phyloP scores from a whole-genome alignment of 2,113 vertebrate species.

The Caracal caracal region DNA sequence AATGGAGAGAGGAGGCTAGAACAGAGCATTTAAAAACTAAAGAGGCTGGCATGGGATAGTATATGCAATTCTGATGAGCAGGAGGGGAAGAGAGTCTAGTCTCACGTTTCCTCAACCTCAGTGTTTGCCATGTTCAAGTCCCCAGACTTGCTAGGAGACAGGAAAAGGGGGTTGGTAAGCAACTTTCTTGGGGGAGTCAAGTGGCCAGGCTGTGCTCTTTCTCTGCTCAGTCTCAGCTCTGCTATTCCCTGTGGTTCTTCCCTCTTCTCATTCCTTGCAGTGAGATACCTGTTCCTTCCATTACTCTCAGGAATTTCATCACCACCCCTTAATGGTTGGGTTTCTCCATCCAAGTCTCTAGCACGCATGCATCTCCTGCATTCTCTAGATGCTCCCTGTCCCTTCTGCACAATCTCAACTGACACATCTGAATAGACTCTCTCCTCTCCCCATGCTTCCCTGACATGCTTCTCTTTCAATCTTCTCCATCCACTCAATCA shows the following conservation, averaged over 20 bases:
- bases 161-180: not conserved
- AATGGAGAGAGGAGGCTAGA: constrained; percentile 40
- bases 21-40: not conserved
- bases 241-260: not conserved
- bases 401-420: not conserved
- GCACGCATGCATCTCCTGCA: not conserved
- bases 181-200: not conserved
- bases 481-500: not conserved
- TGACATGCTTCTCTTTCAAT: not conserved
- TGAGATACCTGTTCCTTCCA: not conserved
- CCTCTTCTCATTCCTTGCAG: not conserved
- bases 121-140: constrained; percentile 44
- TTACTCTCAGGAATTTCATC: not conserved
- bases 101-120: constrained; percentile 23
- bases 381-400: not conserved
- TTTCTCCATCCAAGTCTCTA: not conserved
- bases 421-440: not conserved
- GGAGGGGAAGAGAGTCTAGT: not conserved
- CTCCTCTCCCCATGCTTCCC: not conserved
- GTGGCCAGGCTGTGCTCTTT: no score
- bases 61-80: not conserved
- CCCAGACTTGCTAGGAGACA: not conserved
- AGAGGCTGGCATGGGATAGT: constrained; percentile 13
- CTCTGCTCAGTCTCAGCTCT: not conserved
- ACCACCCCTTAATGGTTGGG: not conserved